A percentile compares a stretch with the other conserved stretches of the same genome.
Evolutionary conservation across 2,888 invertebrate species (phyloP).

Genomic region (Diadromus collaris): DNA sequence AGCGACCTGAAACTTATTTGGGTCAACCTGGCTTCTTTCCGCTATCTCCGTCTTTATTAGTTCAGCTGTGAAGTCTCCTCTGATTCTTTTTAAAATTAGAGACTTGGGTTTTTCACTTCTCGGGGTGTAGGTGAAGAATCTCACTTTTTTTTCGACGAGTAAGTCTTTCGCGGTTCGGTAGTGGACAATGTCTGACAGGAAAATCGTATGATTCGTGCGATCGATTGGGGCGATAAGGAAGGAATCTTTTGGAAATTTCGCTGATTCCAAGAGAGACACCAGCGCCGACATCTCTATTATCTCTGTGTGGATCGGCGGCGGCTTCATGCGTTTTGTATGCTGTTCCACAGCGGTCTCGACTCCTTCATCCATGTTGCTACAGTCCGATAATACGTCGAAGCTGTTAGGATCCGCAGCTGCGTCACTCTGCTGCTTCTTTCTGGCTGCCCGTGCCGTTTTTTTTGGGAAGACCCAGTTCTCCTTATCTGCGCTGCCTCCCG

Average conservation of each 20-base stretch:
- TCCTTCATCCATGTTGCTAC: neutral
- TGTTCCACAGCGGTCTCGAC: neutral
- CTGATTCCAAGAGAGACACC: neutral
- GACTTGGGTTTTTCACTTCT: constrained; percentile 13
- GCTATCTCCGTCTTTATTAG: constrained; percentile 5
- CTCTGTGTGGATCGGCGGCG: neutral
- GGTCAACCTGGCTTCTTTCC: neutral
- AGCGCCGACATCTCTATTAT: neutral
- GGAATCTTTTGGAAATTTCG: neutral
- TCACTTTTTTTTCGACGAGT: neutral
- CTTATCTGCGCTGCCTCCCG: neutral
- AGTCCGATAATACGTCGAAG: neutral
- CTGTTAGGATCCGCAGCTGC: neutral
- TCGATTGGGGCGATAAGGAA: neutral
- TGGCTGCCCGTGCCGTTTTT: neutral
- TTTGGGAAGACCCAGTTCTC: neutral
- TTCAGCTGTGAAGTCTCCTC: constrained; percentile 1
- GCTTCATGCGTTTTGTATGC: neutral
- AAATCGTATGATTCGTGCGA: neutral
- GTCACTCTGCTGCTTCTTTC: neutral
- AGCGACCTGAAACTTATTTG: neutral
- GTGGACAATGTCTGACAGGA: neutral
- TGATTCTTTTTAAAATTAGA: constrained; percentile 24
- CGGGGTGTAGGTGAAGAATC: constrained; percentile 3
- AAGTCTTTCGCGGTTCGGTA: neutral